A percentile compares a stretch with the other conserved stretches of the same genome.
These are phyloP conservation scores for Hemaris fuciformis DNA, from an alignment of 2,888 invertebrate genomes.

Conservation along the genomic window DNA sequence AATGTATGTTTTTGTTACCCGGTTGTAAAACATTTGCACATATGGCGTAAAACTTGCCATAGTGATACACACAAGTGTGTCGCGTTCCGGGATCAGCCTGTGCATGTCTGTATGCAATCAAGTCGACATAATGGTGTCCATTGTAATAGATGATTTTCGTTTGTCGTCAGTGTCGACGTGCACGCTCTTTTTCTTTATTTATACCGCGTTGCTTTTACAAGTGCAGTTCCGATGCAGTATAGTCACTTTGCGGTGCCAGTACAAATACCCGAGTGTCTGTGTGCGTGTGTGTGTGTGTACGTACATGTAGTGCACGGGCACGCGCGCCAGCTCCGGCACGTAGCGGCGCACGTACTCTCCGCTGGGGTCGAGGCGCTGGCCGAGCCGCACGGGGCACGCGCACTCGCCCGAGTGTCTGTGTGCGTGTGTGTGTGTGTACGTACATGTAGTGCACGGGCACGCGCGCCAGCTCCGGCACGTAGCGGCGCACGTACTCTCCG, in stretches of 20 bases:
- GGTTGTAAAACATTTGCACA: no score
- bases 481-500: conserved; percentile 86
- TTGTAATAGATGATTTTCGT: no score
- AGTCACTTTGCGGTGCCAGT: no score
- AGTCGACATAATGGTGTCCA: no score
- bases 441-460: conserved; percentile 78
- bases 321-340: conserved; percentile 83
- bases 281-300: neutral
- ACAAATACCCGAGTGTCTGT: no score
- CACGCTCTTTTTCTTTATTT: no score
- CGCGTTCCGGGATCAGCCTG: no score
- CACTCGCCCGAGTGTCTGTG: conserved; percentile 74
- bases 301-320: conserved; percentile 76
- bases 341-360: conserved; percentile 87
- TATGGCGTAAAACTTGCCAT: no score
- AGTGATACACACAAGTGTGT: no score
- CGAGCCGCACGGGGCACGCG: conserved; percentile 85
- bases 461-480: conserved; percentile 84
- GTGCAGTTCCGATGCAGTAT: no score
- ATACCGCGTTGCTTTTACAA: no score
- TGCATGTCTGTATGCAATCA: neutral
- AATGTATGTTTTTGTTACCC: neutral
- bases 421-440: neutral
- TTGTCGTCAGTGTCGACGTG: no score
- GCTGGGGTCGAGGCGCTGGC: conserved; percentile 85